Conservation (phyloP, 2,113 vertebrate species). For the Oxyura jamaicensis region DNA sequence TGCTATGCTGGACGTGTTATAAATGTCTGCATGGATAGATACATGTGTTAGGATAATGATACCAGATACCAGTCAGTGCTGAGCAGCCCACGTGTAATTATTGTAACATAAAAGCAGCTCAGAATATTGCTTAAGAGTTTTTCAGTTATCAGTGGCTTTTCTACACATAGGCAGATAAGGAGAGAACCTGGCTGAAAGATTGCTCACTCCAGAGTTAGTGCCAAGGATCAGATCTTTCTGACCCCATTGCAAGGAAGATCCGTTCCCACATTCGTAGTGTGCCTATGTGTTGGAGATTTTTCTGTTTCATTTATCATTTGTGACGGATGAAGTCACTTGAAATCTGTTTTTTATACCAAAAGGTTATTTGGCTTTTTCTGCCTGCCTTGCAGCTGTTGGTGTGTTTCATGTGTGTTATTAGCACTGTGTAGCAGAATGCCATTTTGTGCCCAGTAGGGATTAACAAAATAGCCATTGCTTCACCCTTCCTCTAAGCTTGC, state of each 20-base stretch:
- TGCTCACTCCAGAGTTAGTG: neutral
- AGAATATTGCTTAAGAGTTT: neutral
- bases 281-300: neutral
- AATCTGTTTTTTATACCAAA: neutral
- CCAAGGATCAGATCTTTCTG: neutral
- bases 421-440: neutral
- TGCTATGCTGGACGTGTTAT: neutral
- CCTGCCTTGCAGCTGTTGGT: neutral
- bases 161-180: neutral
- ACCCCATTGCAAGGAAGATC: neutral
- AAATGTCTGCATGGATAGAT: neutral
- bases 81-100: neutral
- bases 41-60: neutral
- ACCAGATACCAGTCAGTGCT: neutral
- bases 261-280: neutral
- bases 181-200: neutral
- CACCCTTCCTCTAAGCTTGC: neutral
- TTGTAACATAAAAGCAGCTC: neutral
- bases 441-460: neutral
- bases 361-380: neutral
- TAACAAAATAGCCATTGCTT: conserved; percentile 15
- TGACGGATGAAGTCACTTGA: neutral
- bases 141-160: neutral
- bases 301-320: neutral
- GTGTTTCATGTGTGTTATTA: neutral